Evolutionary conservation across 2,888 invertebrate species (phyloP), one percentile per base, ranked within the genome.

Genomic region (Zhengitettix transpicula): DNA sequence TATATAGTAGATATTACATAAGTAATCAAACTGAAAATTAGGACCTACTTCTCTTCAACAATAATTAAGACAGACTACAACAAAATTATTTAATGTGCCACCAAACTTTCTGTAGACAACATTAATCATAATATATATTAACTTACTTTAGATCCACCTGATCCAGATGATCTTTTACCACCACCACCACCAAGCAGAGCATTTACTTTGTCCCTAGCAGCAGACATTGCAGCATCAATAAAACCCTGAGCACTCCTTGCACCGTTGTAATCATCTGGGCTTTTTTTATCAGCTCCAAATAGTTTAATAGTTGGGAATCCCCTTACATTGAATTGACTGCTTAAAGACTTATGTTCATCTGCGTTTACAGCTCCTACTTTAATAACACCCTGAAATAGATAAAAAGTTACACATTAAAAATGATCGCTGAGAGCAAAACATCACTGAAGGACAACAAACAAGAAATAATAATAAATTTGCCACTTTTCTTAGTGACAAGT

Each of bases 271-370:
- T 93, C 90, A 47, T 82, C 82, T 9, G 95, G 92, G 62, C 82
- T 84, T 57, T 80, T 80, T 73, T 95, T 95, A 71, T 90, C 84
- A 0, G 79, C 77, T 0, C 87, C 89, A 73, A 99, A 97, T 55
- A 99, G 84, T 74, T 98, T 99, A 64, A 99, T 85, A 0, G 97
- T 94, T 5, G 99, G 99, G 73, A 96, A 99, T 57, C 98, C 96
- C 65, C 80, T 76, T 44, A 99, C 86, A 52, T 84, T 85, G 75
- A 83, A 98, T 67, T 85, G 83, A 1, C 82, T 79, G 42, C 85
- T 87, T 0, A 97, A 74, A 9, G 86, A 82, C 68, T 88, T 85
- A 69, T 97, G 87, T 56, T 89, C 83, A 71, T 97, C 95, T 52
- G 90, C 91, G 77, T 99, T 87, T 0, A 99, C 84, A 9, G 92